A percentile compares a stretch with the other conserved stretches of the same genome.
These are phyloP conservation scores for Sycobia sp. DNA, from an alignment of 1,140 invertebrate species.

Conservation along the genomic window DNA sequence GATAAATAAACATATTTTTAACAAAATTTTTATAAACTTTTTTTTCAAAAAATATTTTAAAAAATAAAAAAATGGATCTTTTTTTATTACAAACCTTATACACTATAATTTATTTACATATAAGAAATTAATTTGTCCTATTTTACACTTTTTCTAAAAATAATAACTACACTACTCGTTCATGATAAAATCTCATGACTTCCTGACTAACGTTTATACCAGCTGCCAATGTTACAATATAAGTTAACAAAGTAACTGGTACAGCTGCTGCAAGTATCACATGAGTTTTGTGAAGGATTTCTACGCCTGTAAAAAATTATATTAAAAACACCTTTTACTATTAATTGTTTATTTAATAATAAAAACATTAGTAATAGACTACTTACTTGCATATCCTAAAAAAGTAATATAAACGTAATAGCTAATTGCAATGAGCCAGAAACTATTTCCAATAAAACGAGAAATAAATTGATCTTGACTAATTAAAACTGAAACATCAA, in stretches of 20 bases:
- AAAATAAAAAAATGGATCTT: too few relatives aligned
- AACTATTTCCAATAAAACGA: constrained; percentile 86
- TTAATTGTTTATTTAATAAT: too few relatives aligned
- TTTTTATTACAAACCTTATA: constrained; percentile 15
- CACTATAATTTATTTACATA: constrained; percentile 13
- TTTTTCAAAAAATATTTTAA: constrained; percentile 6
- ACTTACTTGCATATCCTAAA: constrained; percentile 94
- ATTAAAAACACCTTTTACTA: too few relatives aligned
- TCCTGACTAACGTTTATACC: constrained; percentile 75
- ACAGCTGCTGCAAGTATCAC: constrained; percentile 82
- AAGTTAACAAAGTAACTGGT: constrained; percentile 78
- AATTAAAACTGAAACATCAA: constrained; percentile 72
- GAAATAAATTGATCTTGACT: constrained; percentile 77
- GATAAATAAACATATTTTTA: constrained; percentile 41
- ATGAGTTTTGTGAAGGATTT: constrained; percentile 87
- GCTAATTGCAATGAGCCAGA: constrained; percentile 89
- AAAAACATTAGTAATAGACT: too few relatives aligned
- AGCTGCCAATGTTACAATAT: constrained; percentile 76
- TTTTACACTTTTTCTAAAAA: constrained; percentile 16
- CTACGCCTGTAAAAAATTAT: constrained; percentile 75
- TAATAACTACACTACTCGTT: constrained; percentile 63
- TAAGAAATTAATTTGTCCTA: constrained; percentile 5
- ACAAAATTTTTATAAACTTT: constrained; percentile 19
- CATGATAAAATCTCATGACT: constrained; percentile 81
- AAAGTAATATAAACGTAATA: constrained; percentile 99